These are phyloP conservation scores for Cyclina sinensis DNA, from an alignment of 1,140 invertebrate genomes.

Conservation along the genomic window DNA sequence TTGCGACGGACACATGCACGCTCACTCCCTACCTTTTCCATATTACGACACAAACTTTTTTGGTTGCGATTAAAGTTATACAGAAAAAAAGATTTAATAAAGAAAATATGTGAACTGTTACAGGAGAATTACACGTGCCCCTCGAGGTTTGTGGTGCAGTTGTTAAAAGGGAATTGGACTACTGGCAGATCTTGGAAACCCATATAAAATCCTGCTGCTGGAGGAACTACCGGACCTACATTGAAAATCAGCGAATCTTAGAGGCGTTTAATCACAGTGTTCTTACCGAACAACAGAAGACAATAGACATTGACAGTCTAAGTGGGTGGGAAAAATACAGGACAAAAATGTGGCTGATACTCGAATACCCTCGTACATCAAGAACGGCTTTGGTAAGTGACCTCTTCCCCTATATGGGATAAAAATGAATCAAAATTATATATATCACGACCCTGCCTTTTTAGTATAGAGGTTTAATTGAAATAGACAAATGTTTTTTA, in stretches of 20 bases:
- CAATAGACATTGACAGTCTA: slow-evolving; percentile 74
- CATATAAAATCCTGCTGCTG: slow-evolving; percentile 85
- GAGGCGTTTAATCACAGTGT: slow-evolving; percentile 82
- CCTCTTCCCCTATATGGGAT: no score
- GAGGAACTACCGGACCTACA: slow-evolving; percentile 83
- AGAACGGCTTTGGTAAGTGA: slow-evolving; percentile 82
- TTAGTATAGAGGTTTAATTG: no score
- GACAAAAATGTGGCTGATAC: slow-evolving; percentile 82
- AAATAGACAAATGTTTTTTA: no score
- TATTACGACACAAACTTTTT: no score
- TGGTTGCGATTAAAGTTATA: no score
- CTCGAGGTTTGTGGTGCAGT: slow-evolving; percentile 86
- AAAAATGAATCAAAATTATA: no score
- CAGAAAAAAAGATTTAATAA: no score
- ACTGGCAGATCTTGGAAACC: slow-evolving; percentile 86
- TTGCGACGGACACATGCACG: neutral
- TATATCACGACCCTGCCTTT: no score
- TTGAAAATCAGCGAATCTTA: slow-evolving; percentile 83
- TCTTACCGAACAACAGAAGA: slow-evolving; percentile 75
- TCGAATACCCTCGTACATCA: slow-evolving; percentile 83
- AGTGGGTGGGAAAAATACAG: slow-evolving; percentile 80
- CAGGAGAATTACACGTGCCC: slow-evolving; percentile 87
- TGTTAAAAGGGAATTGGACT: slow-evolving; percentile 86
- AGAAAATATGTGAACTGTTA: neutral
- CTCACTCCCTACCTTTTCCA: slow-evolving; percentile 1